Base-by-base conservation (phyloP, 2,797 vertebrate species). In the Stomatorhinus walkeri region DNA sequence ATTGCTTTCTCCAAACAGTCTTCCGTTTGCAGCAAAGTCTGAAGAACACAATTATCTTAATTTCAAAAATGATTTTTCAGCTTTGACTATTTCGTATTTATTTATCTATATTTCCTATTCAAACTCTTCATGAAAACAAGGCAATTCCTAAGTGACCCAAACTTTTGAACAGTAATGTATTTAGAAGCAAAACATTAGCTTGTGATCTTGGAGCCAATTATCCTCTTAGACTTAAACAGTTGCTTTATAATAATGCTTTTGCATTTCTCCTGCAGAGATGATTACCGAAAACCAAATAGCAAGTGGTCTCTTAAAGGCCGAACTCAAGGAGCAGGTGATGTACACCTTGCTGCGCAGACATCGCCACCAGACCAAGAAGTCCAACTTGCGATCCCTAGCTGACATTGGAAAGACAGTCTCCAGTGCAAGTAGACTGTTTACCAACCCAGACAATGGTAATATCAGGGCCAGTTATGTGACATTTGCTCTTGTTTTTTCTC, bases 391-490 rank as follows among this genome's bases (percentile, higher is more conserved):
- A 59, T 99, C 98, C 0, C 95, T 99, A 88, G 98, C 98, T 6
- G 98, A 99, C 95, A 99, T 99, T 0, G 98, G 98, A 89, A 99
- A 98, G 95, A 99, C 97, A 0, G 98, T 99, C 92, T 99, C 98
- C 94, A 99, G 97, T 92, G 98, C 98, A 92, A 99, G 98, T 94
- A 94, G 97, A 93, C 97, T 99, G 95, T 99, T 99, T 95, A 95
- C 96, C 94, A 97, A 92, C 96, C 97, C 96, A 59, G 98, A 99
- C 94, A 99, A 99, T 89, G 98, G 98, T 99, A 99, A 96, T 93
- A 88, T 92, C 92, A 90, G 54, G 59, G 89, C 92, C 93, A 92
- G 93, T 91, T 90, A 92, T 90, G 91, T 90, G 89, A 16, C 32
- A 76, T 40, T 40, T 19, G 91, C 68, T 88, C 64, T 4, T 76